These are phyloP conservation scores for Drosophila quasianomalipes DNA, from an alignment of 2,888 invertebrate genomes.

Conservation along the genomic window DNA sequence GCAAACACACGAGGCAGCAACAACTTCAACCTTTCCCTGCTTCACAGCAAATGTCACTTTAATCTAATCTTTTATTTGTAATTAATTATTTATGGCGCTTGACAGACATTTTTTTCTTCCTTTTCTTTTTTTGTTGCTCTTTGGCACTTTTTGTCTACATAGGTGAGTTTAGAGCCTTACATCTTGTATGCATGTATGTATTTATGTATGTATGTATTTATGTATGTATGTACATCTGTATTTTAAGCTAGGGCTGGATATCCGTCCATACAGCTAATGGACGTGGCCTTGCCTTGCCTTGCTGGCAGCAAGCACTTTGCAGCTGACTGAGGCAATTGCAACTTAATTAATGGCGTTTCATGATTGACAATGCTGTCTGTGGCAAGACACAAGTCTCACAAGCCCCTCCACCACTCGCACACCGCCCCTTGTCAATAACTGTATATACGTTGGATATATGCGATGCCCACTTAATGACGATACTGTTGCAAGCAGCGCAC, in stretches of 20 bases:
- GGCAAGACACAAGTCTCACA: neutral
- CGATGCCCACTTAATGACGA: constrained; percentile 41
- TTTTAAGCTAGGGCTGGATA: neutral
- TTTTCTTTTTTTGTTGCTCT: constrained; percentile 9
- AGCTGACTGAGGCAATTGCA: constrained; percentile 36
- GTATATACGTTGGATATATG: constrained; percentile 14
- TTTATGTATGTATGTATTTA: neutral
- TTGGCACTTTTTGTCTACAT: constrained; percentile 1
- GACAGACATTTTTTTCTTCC: constrained; percentile 6
- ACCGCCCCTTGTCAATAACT: neutral
- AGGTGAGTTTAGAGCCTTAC: constrained; percentile 8
- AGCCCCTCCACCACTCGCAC: constrained; percentile 14
- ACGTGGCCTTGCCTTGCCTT: constrained; percentile 36
- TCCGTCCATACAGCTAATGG: constrained; percentile 25
- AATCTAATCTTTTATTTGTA: constrained; percentile 56
- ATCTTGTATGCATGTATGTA: neutral
- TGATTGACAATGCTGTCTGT: constrained; percentile 45
- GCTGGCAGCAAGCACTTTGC: constrained; percentile 30
- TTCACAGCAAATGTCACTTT: constrained; percentile 29
- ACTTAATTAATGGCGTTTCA: constrained; percentile 54
- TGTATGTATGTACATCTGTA: constrained; percentile 1
- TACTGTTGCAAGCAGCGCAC: constrained; percentile 32
- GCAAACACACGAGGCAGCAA: neutral
- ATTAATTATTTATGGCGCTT: constrained; percentile 50
- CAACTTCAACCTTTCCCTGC: neutral